Percentiles rank a stretch among this genome's conserved stretches.
Evolutionary conservation across 2,888 invertebrate genomes (phyloP).

Genomic region (Hermaeophaga mercurialis): DNA sequence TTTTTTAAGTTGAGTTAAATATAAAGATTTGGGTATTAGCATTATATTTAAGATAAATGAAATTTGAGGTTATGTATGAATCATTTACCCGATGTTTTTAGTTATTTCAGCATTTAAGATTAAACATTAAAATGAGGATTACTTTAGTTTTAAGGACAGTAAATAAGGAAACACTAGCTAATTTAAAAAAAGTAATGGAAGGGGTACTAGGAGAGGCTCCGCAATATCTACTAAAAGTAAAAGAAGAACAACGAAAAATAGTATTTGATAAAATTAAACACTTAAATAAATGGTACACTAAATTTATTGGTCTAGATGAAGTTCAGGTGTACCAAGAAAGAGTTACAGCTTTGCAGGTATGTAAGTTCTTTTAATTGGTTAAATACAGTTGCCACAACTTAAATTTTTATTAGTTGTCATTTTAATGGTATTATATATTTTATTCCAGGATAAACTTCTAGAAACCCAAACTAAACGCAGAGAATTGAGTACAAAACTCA

Average conservation of each 20-base stretch:
- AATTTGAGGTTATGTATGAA: too few species aligned
- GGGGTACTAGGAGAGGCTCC: slow-evolving; percentile 41
- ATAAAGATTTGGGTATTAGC: too few species aligned
- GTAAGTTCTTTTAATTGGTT: too few species aligned
- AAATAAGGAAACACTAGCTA: slow-evolving; percentile 30
- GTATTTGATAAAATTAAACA: slow-evolving; percentile 58
- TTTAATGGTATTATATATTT: neutral
- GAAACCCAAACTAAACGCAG: slow-evolving; percentile 69
- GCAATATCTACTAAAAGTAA: slow-evolving; percentile 41
- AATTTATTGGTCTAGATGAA: slow-evolving; percentile 77
- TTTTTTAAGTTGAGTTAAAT: too few species aligned
- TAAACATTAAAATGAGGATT: slow-evolving; percentile 32
- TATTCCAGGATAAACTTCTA: slow-evolving; percentile 66
- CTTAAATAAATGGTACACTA: slow-evolving; percentile 69
- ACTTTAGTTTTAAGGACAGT: slow-evolving; percentile 27
- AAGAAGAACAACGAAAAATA: slow-evolving; percentile 45
- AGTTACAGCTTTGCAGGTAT: slow-evolving; percentile 71
- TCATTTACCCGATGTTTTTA: too few species aligned
- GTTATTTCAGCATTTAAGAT: too few species aligned
- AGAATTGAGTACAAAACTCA: slow-evolving; percentile 65
- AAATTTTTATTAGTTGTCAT: neutral
- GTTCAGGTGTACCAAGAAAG: slow-evolving; percentile 75
- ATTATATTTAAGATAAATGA: too few species aligned
- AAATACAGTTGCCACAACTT: too few species aligned
- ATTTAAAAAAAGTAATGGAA: slow-evolving; percentile 39